These are phyloP conservation scores for Merops nubicus DNA, from an alignment of 2,113 vertebrate genomes.

Conservation along the genomic window DNA sequence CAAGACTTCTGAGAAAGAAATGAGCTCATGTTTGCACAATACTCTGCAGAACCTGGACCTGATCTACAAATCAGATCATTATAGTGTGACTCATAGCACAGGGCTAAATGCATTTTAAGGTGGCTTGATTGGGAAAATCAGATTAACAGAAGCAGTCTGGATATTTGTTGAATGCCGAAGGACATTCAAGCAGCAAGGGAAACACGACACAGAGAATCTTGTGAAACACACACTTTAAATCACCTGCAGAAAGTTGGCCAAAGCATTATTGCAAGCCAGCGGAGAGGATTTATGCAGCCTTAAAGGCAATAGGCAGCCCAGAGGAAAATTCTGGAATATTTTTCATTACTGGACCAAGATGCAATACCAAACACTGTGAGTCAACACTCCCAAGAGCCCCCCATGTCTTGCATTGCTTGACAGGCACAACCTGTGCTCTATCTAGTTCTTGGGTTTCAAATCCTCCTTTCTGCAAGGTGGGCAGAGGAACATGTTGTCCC, in stretches of 20 bases:
- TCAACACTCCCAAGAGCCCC: background rate
- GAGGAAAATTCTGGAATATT: background rate
- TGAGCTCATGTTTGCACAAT: background rate
- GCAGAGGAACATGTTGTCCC: fast-evolving
- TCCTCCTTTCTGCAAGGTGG: background rate
- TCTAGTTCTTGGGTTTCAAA: background rate
- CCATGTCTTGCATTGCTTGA: background rate
- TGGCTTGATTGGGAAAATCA: constrained; percentile 29
- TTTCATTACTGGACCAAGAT: background rate
- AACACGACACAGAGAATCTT: background rate
- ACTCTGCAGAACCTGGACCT: background rate
- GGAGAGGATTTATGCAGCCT: background rate
- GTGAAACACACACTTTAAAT: background rate
- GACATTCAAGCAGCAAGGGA: background rate
- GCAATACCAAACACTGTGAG: background rate
- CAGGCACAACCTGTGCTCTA: background rate
- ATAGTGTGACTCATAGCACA: constrained; percentile 19
- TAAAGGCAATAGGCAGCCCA: background rate
- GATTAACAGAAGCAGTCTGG: background rate
- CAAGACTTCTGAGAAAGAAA: background rate
- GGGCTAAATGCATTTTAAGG: constrained; percentile 4
- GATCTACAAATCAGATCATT: constrained; percentile 14
- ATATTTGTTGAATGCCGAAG: constrained; percentile 27
- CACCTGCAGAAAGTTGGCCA: background rate
- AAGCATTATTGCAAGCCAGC: background rate